These are phyloP conservation scores for Magallana gigas DNA, from an alignment of 1,140 invertebrate genomes.

Conservation along the genomic window DNA sequence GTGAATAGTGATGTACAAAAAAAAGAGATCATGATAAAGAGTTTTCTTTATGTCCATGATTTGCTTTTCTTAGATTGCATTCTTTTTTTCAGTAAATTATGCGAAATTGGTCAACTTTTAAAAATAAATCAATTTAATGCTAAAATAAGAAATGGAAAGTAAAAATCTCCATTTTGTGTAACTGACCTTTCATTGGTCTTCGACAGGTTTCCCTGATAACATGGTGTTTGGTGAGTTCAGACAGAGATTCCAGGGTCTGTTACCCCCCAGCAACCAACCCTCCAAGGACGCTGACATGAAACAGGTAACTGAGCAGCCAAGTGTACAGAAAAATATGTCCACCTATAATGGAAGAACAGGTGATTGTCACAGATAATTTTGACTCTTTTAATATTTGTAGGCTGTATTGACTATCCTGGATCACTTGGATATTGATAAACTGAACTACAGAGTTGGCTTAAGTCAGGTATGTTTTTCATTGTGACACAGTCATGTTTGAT, in stretches of 20 bases:
- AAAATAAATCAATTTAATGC: too few species aligned
- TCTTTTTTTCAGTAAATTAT: too few species aligned
- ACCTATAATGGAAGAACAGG: too few species aligned
- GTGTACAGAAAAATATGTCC: too few species aligned
- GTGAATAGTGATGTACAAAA: not conserved
- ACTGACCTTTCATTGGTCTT: too few species aligned
- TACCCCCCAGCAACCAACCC: constrained; percentile 80
- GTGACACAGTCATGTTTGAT: not conserved
- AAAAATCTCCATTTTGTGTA: too few species aligned
- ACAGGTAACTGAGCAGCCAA: constrained; percentile 60
- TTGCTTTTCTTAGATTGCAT: too few species aligned
- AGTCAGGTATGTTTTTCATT: constrained; percentile 87
- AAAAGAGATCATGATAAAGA: too few species aligned
- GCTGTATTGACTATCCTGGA: constrained; percentile 90
- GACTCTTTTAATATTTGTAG: constrained; percentile 77
- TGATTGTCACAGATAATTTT: too few species aligned
- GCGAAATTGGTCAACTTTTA: too few species aligned
- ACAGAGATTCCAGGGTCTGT: constrained; percentile 88
- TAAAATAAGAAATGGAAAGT: too few species aligned
- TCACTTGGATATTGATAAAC: constrained; percentile 91
- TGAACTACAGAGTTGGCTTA: constrained; percentile 92
- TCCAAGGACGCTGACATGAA: constrained; percentile 76
- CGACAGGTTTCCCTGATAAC: constrained; percentile 89
- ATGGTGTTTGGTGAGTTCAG: constrained; percentile 93
- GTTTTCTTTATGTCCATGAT: not conserved